A percentile compares a stretch with the other conserved stretches of the same genome.
phyloP scores from a whole-genome alignment of 2,888 invertebrate genomes.

The Herminia tarsipennalis region DNA sequence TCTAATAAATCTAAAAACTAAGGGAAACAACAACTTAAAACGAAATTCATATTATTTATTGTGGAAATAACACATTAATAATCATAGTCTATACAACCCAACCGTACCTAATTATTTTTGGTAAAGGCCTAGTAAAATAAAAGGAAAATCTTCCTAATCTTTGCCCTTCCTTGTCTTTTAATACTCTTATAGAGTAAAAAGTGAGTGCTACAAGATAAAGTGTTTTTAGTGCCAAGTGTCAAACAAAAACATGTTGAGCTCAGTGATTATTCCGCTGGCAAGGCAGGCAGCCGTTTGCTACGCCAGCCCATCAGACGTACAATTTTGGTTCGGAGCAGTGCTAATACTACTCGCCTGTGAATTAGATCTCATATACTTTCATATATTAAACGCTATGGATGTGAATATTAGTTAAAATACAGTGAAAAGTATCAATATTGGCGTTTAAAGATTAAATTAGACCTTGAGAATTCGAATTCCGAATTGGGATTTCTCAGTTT shows the following conservation, averaged over 20 bases:
- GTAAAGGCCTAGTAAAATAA: too few species aligned
- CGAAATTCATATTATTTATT: too few species aligned
- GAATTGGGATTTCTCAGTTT: conserved; percentile 31
- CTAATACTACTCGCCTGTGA: conserved; percentile 78
- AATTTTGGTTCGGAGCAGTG: conserved; percentile 77
- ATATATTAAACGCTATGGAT: conserved; percentile 42
- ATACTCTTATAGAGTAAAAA: background rate
- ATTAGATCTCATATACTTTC: conserved; percentile 80
- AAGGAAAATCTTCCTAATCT: too few species aligned
- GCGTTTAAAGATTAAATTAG: conserved; percentile 16
- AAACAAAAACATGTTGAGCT: conserved; percentile 54
- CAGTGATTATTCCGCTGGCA: conserved; percentile 72
- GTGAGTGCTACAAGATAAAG: background rate
- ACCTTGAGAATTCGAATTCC: conserved; percentile 41
- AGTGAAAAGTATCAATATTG: conserved; percentile 1
- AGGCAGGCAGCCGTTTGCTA: conserved; percentile 60
- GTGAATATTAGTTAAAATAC: conserved; percentile 16
- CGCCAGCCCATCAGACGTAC: conserved; percentile 68
- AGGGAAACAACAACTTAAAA: too few species aligned
- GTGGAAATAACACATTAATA: too few species aligned
- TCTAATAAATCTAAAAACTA: too few species aligned
- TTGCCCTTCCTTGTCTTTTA: too few species aligned
- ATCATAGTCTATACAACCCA: too few species aligned
- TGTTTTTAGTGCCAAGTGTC: conserved; percentile 16
- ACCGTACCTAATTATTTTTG: too few species aligned